Percentiles rank a stretch among this genome's conserved stretches.
phyloP scores from a whole-genome alignment of 2,888 invertebrate genomes.

The Apocheima hispidaria region DNA sequence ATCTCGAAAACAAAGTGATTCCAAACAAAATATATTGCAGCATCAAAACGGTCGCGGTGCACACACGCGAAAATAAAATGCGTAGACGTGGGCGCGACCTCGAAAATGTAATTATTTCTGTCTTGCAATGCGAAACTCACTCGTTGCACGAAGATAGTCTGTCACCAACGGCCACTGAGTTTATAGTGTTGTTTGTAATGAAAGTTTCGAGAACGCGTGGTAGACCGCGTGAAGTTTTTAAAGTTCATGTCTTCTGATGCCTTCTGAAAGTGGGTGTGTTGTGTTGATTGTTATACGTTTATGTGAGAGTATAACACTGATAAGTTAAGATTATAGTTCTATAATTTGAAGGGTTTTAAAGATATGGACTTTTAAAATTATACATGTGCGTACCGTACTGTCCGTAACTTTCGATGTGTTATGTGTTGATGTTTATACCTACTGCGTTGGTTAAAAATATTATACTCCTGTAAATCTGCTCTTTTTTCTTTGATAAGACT shows the following conservation, averaged over 20 bases:
- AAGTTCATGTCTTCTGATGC: too few relatives aligned
- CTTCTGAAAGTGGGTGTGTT: conserved; percentile 29
- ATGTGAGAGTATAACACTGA: too few relatives aligned
- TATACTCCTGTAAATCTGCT: too few relatives aligned
- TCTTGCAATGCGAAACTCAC: conserved; percentile 55
- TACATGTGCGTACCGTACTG: too few relatives aligned
- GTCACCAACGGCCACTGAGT: conserved; percentile 25
- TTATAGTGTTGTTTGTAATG: conserved; percentile 24
- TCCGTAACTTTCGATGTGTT: too few relatives aligned
- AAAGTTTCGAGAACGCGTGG: conserved; percentile 35
- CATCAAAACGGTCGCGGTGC: conserved; percentile 39
- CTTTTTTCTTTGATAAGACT: too few relatives aligned
- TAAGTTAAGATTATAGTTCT: too few relatives aligned
- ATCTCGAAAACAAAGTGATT: conserved; percentile 47
- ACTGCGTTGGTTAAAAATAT: too few relatives aligned
- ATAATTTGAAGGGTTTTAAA: too few relatives aligned
- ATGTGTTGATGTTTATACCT: too few relatives aligned
- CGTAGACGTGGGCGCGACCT: conserved; percentile 72
- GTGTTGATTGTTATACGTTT: too few relatives aligned
- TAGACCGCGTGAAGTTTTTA: conserved; percentile 21
- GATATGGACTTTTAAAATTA: too few relatives aligned
- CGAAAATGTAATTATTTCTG: conserved; percentile 75
- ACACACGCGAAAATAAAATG: conserved; percentile 47
- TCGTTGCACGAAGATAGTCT: conserved; percentile 47
- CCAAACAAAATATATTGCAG: conserved; percentile 48